Conservation (phyloP, 2,888 invertebrate genomes). For the Acanthosepion pharaonis region DNA sequence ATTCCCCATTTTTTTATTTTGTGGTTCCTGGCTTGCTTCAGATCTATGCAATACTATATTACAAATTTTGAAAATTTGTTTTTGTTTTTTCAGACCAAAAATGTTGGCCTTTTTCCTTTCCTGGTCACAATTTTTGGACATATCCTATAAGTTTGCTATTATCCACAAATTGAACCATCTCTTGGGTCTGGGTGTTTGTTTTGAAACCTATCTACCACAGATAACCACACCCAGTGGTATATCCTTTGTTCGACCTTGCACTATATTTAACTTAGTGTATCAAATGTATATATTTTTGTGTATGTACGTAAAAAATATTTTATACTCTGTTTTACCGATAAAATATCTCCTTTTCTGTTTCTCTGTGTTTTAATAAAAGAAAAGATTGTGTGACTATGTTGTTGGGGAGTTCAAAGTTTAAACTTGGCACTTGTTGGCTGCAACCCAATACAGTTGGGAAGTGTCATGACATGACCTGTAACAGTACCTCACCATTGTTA, state of each 20-base stretch:
- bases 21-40: no score
- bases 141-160: no score
- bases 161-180: no score
- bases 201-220: no score
- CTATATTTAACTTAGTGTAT: neutral
- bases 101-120: no score
- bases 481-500: neutral
- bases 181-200: no score
- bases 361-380: neutral
- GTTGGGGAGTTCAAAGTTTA: neutral
- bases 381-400: neutral
- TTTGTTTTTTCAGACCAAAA: no score
- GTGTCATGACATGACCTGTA: neutral
- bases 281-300: neutral
- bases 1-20: no score
- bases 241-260: neutral
- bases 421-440: neutral
- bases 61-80: no score
- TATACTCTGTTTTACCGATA: neutral
- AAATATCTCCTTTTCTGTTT: neutral
- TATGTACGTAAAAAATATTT: neutral
- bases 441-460: neutral
- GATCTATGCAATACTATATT: no score
- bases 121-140: no score
- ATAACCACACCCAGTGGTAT: no score